A percentile compares a stretch with the other conserved stretches of the same genome.
Evolutionary conservation across 2,888 invertebrate genomes (phyloP).

Genomic region (Tuta absoluta): DNA sequence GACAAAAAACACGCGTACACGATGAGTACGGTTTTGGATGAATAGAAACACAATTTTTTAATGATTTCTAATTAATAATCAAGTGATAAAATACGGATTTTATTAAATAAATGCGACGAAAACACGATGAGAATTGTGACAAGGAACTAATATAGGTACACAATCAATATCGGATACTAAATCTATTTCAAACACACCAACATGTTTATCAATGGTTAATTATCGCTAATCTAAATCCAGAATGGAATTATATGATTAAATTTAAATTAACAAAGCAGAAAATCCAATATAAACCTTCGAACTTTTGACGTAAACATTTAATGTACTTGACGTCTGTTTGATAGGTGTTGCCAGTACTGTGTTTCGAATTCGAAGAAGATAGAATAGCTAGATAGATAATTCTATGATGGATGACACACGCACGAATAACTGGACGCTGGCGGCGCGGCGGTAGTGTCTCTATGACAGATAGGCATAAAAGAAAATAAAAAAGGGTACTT

Average conservation of each 20-base stretch:
- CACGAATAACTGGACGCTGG: too few species aligned
- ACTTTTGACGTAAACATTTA: slow-evolving; percentile 46
- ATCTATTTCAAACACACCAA: slow-evolving; percentile 29
- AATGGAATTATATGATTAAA: slow-evolving; percentile 15
- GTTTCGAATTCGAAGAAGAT: too few species aligned
- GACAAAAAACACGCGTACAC: neutral
- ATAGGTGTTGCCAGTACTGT: too few species aligned
- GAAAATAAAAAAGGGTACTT: too few species aligned
- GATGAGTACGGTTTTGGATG: neutral
- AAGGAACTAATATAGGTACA: neutral
- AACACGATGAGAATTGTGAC: neutral
- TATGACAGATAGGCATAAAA: too few species aligned
- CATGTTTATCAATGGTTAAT: slow-evolving; percentile 31
- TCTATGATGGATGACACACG: too few species aligned
- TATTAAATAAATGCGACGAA: neutral
- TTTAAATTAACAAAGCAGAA: slow-evolving; percentile 28
- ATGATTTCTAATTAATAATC: neutral
- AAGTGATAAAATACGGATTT: neutral
- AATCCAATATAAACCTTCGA: slow-evolving; percentile 48
- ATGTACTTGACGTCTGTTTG: neutral
- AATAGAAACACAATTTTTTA: neutral
- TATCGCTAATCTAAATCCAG: slow-evolving; percentile 17
- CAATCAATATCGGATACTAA: slow-evolving; percentile 24
- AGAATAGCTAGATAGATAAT: too few species aligned
- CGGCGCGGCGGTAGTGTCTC: too few species aligned